phyloP scores from a whole-genome alignment of 2,113 vertebrate genomes.

The Ictalurus furcatus region DNA sequence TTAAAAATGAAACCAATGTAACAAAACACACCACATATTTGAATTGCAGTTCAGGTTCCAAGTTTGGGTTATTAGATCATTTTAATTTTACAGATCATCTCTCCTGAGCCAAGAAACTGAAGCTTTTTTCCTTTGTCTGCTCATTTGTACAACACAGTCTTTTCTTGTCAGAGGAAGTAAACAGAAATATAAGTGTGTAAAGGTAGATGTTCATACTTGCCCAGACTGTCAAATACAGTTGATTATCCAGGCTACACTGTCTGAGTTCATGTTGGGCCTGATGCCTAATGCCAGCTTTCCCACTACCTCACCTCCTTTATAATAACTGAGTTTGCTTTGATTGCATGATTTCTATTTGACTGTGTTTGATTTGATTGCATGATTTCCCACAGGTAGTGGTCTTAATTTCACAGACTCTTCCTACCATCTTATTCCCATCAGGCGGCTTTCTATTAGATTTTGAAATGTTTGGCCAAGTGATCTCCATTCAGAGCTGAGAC shows the following conservation, averaged over 20 bases:
- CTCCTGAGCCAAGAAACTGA: constrained; percentile 15
- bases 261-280: background rate
- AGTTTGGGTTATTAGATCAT: constrained; percentile 28
- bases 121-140: constrained; percentile 54
- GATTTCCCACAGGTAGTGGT: constrained; percentile 43
- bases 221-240: constrained; percentile 63
- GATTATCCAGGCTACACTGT: constrained; percentile 64
- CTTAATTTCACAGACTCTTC: constrained; percentile 22
- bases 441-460: background rate
- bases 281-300: constrained; percentile 62
- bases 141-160: constrained; percentile 69
- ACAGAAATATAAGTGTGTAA: constrained; percentile 70
- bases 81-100: constrained; percentile 14
- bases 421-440: constrained; percentile 36
- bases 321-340: constrained; percentile 34
- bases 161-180: constrained; percentile 69
- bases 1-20: background rate
- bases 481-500: background rate
- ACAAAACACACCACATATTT: constrained; percentile 10
- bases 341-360: constrained; percentile 24
- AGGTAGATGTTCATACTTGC: constrained; percentile 67
- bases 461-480: constrained; percentile 14
- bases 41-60: constrained; percentile 6
- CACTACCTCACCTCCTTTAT: constrained; percentile 53
- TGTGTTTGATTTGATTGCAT: background rate